These are phyloP conservation scores for Rhinella marina DNA, from an alignment of 2,797 vertebrate genomes.

Conservation along the genomic window DNA sequence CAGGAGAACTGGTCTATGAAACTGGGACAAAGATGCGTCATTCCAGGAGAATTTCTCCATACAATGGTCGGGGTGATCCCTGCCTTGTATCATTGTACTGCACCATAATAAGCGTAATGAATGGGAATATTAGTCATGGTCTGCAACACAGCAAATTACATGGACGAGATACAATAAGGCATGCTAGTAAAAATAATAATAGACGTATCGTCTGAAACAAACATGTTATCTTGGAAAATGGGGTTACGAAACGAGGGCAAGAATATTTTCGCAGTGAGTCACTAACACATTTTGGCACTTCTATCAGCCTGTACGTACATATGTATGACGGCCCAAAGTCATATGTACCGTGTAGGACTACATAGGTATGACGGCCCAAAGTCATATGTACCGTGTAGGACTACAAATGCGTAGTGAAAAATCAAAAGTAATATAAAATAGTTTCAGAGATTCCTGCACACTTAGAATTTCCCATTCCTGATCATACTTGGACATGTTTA, in stretches of 20 bases:
- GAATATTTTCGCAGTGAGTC: background rate
- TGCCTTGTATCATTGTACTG: background rate
- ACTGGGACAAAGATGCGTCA: conserved; percentile 12
- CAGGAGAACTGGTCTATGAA: conserved; percentile 1
- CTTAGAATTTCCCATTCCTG: too few species aligned
- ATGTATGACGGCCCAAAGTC: too few species aligned
- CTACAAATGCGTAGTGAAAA: too few species aligned
- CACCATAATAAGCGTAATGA: background rate
- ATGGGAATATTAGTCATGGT: background rate
- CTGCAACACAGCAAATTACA: background rate
- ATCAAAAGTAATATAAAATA: too few species aligned
- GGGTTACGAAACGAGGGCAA: background rate
- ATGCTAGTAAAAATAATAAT: background rate
- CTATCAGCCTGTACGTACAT: background rate
- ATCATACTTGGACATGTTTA: too few species aligned
- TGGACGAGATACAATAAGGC: background rate
- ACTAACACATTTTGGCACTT: background rate
- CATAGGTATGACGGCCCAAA: too few species aligned
- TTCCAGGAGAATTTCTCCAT: background rate
- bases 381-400: too few species aligned
- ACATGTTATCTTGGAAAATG: background rate
- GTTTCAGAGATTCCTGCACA: too few species aligned
- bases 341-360: too few species aligned
- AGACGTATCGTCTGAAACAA: background rate
- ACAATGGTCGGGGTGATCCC: background rate